These are phyloP conservation scores for Brachyptera risi DNA, from an alignment of 2,888 invertebrate species.

Conservation along the genomic window DNA sequence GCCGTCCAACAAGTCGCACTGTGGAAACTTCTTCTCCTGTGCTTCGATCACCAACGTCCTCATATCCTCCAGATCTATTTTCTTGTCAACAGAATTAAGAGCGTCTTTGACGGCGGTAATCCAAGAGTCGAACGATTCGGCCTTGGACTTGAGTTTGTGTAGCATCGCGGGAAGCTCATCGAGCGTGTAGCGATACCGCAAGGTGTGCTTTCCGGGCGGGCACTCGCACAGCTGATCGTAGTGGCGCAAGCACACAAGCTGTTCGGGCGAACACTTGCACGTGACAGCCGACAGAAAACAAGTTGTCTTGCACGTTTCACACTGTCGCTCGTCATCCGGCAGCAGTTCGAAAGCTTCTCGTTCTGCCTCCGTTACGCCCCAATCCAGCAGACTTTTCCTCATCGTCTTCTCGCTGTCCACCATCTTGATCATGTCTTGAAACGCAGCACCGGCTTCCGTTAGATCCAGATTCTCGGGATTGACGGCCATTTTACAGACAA, in stretches of 20 bases:
- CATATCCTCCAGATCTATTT: constrained; percentile 52
- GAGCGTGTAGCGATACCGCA: constrained; percentile 82
- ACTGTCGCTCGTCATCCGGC: constrained; percentile 94
- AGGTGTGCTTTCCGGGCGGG: constrained; percentile 62
- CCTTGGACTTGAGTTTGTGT: constrained; percentile 78
- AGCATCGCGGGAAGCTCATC: constrained; percentile 92
- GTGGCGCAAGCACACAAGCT: constrained; percentile 85
- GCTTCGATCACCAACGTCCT: constrained; percentile 70
- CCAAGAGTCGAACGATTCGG: constrained; percentile 92
- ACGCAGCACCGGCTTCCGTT: constrained; percentile 85
- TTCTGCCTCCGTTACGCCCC: constrained; percentile 87
- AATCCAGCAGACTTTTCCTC: constrained; percentile 70
- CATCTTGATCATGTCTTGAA: constrained; percentile 89
- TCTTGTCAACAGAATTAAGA: constrained; percentile 43
- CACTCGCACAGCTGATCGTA: constrained; percentile 80
- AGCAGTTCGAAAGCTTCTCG: constrained; percentile 91
- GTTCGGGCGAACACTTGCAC: constrained; percentile 71
- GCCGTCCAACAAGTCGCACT: constrained; percentile 53
- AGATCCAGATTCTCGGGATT: constrained; percentile 80
- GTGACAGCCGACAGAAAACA: constrained; percentile 95
- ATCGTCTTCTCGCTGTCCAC: constrained; percentile 76
- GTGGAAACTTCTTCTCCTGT: constrained; percentile 70
- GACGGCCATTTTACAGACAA: constrained; percentile 94
- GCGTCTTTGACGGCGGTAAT: constrained; percentile 79
- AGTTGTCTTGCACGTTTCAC: constrained; percentile 93